These are phyloP conservation scores for Plagodis pulveraria DNA, from an alignment of 2,888 invertebrate species.

Conservation along the genomic window DNA sequence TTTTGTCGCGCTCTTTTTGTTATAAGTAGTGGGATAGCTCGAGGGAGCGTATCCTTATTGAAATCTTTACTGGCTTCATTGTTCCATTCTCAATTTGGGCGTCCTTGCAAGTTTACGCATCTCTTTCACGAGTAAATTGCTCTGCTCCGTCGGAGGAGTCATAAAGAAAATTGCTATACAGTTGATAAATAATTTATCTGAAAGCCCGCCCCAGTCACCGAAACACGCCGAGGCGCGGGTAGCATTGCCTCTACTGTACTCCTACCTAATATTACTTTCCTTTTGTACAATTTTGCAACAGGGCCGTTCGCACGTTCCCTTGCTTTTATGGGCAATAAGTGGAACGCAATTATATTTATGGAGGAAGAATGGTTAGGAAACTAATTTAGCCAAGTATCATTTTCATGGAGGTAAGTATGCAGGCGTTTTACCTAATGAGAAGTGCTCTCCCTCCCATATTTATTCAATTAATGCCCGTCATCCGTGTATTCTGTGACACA, in stretches of 20 bases:
- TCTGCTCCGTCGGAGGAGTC: constrained; percentile 84
- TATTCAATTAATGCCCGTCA: constrained; percentile 11
- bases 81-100: constrained; percentile 78
- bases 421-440: constrained; percentile 24
- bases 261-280: constrained; percentile 83
- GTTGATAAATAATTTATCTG: constrained; percentile 85
- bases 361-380: constrained; percentile 79
- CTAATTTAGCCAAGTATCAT: constrained; percentile 78
- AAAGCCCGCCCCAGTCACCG: constrained; percentile 84
- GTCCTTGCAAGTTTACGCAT: constrained; percentile 84
- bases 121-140: constrained; percentile 83
- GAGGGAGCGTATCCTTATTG: constrained; percentile 61
- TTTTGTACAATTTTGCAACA: constrained; percentile 85
- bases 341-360: constrained; percentile 85
- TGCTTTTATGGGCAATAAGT: constrained; percentile 85
- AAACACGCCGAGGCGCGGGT: constrained; percentile 66
- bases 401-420: constrained; percentile 45
- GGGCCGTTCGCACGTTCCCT: constrained; percentile 83
- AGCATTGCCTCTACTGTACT: constrained; percentile 64
- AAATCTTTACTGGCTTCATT: constrained; percentile 74
- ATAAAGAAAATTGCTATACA: constrained; percentile 86
- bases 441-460: constrained; percentile 14
- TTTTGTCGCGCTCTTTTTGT: constrained; percentile 37
- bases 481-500: neutral
- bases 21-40: constrained; percentile 32